These are phyloP conservation scores for Isurus oxyrinchus DNA, from an alignment of 2,113 vertebrate genomes.

Conservation along the genomic window DNA sequence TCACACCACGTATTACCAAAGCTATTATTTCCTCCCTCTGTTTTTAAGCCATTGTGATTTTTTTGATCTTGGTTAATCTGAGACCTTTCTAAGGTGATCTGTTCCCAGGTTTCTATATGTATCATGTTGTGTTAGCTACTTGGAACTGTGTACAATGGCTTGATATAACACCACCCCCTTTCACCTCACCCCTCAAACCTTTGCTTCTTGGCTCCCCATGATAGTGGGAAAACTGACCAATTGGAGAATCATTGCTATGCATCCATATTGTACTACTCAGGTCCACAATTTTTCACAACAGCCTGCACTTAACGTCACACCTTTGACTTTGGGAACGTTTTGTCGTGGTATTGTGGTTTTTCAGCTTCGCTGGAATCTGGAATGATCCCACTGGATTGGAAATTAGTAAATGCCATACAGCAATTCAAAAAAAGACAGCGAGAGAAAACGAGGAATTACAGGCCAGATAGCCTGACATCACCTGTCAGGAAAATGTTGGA, in stretches of 20 bases:
- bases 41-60: background rate
- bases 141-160: background rate
- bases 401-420: too few relatives aligned
- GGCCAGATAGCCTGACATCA: too few relatives aligned
- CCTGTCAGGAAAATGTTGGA: too few relatives aligned
- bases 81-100: background rate
- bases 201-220: background rate
- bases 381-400: too few relatives aligned
- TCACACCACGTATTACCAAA: background rate
- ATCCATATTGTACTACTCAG: background rate
- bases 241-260: background rate
- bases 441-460: too few relatives aligned
- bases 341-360: too few relatives aligned
- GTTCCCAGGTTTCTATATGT: background rate
- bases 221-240: background rate
- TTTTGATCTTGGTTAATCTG: background rate
- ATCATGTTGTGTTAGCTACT: background rate
- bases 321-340: background rate
- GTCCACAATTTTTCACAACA: background rate
- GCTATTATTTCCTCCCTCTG: background rate
- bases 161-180: background rate
- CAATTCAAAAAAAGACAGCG: too few relatives aligned
- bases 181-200: background rate
- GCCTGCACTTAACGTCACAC: background rate
- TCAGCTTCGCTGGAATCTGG: too few relatives aligned